Percentiles rank a stretch among this genome's conserved stretches.
Evolutionary conservation across 2,888 invertebrate genomes (phyloP).

Genomic region (Scaptomyza cyrtandrae): DNA sequence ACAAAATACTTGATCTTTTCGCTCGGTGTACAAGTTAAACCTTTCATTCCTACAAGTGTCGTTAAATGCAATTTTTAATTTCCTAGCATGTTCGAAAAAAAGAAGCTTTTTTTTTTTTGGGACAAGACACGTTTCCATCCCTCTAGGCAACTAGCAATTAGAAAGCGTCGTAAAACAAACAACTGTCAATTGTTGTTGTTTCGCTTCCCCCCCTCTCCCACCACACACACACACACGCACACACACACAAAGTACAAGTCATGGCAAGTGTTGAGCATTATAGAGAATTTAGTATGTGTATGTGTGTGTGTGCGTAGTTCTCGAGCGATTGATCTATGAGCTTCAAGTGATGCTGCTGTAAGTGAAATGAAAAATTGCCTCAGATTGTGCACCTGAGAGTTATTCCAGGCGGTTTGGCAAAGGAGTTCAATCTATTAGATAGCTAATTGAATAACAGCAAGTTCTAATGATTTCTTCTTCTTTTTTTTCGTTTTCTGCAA

Average conservation of each 20-base stretch:
- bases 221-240: no score
- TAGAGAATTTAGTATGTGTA: neutral
- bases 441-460: conserved; percentile 39
- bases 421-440: conserved; percentile 21
- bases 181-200: conserved; percentile 40
- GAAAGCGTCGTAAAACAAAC: conserved; percentile 67
- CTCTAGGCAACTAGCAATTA: conserved; percentile 54
- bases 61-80: neutral
- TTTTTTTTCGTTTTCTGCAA: neutral
- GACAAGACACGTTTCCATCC: neutral
- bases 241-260: no score
- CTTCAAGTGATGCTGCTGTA: conserved; percentile 2
- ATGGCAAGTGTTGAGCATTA: conserved; percentile 6
- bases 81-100: neutral
- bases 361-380: conserved; percentile 12
- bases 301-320: neutral
- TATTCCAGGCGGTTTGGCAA: neutral
- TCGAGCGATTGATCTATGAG: conserved; percentile 23
- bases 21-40: neutral
- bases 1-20: neutral
- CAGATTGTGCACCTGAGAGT: conserved; percentile 17
- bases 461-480: neutral
- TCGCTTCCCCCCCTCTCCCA: no score
- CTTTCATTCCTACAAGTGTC: neutral
- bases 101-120: neutral